phyloP scores from a whole-genome alignment of 2,888 invertebrate species.

The Sepiola atlantica region DNA sequence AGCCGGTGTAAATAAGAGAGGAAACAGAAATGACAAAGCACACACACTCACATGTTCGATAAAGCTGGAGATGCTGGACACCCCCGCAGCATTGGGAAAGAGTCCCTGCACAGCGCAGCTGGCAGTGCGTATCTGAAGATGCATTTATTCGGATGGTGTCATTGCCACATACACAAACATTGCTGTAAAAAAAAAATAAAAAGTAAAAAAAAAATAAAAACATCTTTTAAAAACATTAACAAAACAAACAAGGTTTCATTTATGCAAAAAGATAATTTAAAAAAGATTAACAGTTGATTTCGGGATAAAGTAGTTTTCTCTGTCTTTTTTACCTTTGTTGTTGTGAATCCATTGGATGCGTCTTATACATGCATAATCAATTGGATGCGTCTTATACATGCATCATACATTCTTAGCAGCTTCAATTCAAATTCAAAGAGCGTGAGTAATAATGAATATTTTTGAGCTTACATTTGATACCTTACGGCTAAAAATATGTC shows the following conservation, averaged over 20 bases:
- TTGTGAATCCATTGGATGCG: constrained; percentile 12
- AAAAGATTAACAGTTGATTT: neutral
- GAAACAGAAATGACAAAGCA: constrained; percentile 14
- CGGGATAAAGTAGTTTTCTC: neutral
- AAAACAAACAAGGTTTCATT: neutral
- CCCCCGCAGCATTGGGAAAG: constrained; percentile 24
- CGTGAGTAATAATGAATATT: constrained; percentile 4
- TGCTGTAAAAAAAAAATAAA: neutral
- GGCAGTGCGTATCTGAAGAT: neutral
- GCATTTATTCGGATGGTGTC: constrained; percentile 37
- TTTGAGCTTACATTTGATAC: neutral
- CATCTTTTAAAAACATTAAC: neutral
- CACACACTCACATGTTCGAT: constrained; percentile 33
- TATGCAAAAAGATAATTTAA: too few relatives aligned
- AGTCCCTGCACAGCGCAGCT: constrained; percentile 40
- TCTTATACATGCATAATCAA: neutral
- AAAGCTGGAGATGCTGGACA: constrained; percentile 38
- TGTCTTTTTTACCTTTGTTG: neutral
- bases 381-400: neutral
- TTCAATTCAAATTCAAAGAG: constrained; percentile 32
- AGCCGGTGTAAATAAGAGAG: neutral
- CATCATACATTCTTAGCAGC: neutral
- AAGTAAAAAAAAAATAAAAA: neutral
- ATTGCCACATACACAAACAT: constrained; percentile 43
- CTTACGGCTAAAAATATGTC: neutral